Percentiles rank a stretch among this genome's conserved stretches.
Evolutionary conservation across 2,888 invertebrate genomes (phyloP).

Genomic region (Punctoribates punctum): DNA sequence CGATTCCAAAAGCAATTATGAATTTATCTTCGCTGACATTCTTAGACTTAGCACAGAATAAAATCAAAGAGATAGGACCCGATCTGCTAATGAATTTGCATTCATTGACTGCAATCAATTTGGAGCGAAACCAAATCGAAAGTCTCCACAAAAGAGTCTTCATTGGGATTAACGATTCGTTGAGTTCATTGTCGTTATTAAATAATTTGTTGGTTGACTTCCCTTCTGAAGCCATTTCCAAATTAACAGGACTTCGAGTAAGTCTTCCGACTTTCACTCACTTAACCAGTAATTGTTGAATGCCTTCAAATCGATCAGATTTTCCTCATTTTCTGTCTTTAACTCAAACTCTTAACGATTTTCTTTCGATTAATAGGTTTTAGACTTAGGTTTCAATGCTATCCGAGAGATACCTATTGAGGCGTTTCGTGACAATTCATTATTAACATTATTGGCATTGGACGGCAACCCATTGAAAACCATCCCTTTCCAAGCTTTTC

Average conservation of each 20-base stretch:
- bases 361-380: conserved; percentile 58
- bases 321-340: background rate
- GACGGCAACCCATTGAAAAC: conserved; percentile 86
- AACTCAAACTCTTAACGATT: conserved; percentile 15
- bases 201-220: conserved; percentile 85
- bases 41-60: conserved; percentile 82
- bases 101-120: conserved; percentile 76
- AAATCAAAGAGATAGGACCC: conserved; percentile 66
- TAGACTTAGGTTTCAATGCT: conserved; percentile 88
- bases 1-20: conserved; percentile 72
- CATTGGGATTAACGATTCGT: conserved; percentile 69
- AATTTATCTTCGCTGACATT: conserved; percentile 76
- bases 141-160: conserved; percentile 72
- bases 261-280: conserved; percentile 46
- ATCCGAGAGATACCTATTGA: conserved; percentile 73
- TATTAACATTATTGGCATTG: conserved; percentile 77
- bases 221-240: conserved; percentile 73
- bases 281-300: background rate
- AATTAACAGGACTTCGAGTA: conserved; percentile 70
- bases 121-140: conserved; percentile 82
- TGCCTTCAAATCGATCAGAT: background rate
- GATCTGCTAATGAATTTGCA: conserved; percentile 61
- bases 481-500: conserved; percentile 72
- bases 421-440: conserved; percentile 75
- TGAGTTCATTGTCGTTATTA: conserved; percentile 80